Percentiles rank a stretch among this genome's conserved stretches.
These are phyloP conservation scores for Aleiodes testaceus DNA, from an alignment of 2,888 invertebrate species.

Conservation along the genomic window DNA sequence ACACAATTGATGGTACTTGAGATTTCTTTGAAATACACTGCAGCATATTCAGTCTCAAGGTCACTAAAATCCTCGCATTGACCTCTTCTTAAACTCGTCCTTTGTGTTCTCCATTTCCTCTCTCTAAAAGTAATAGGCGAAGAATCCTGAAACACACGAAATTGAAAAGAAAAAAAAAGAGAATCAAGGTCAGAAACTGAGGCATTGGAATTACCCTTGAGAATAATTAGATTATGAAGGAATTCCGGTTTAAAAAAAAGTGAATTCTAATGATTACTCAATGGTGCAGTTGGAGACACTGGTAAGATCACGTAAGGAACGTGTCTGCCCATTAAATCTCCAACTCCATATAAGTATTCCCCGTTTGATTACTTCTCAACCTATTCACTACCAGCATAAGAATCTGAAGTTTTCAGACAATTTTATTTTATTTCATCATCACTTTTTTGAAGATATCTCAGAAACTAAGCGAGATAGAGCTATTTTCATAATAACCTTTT, in stretches of 20 bases:
- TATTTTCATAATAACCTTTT: no score
- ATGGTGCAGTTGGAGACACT: slow-evolving; percentile 10
- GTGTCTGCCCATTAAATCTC: neutral
- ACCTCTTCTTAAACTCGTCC: no score
- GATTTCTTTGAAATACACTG: slow-evolving; percentile 2
- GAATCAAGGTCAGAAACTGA: slow-evolving; percentile 37
- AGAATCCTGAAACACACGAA: slow-evolving; percentile 51
- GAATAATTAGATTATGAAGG: no score
- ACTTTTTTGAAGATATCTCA: no score
- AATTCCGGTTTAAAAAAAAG: neutral
- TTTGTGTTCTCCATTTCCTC: slow-evolving; percentile 22
- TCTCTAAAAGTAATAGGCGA: slow-evolving; percentile 51
- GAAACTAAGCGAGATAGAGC: no score
- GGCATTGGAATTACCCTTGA: neutral
- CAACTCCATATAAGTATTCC: neutral
- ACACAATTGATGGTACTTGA: no score
- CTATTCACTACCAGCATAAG: neutral
- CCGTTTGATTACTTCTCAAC: neutral
- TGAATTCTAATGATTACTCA: slow-evolving; percentile 24
- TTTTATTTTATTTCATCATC: no score
- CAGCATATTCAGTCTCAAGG: slow-evolving; percentile 23
- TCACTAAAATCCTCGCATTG: slow-evolving; percentile 3
- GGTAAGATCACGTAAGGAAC: slow-evolving; percentile 19
- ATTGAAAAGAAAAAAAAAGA: slow-evolving; percentile 7
- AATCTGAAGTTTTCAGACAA: neutral